Conservation (phyloP, 2,888 invertebrate genomes). For the Didymodactylos carnosus region DNA sequence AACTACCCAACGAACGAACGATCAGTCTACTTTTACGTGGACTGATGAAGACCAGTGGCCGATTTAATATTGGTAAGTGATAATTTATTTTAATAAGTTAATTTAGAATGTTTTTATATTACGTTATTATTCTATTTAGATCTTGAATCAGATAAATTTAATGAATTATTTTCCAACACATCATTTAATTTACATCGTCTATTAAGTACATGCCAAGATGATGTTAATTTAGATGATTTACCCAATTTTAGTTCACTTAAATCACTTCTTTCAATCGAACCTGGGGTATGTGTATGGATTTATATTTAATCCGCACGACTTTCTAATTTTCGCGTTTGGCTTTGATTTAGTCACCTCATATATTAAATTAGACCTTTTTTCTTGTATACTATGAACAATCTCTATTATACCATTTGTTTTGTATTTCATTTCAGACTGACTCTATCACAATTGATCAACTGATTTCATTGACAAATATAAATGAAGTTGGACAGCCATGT, state of each 20-base stretch:
- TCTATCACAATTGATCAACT: too few relatives aligned
- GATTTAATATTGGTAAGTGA: not conserved
- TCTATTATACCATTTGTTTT: too few relatives aligned
- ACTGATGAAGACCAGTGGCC: not conserved
- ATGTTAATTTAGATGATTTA: not conserved
- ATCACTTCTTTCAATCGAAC: not conserved
- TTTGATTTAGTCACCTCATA: too few relatives aligned
- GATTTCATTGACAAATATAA: too few relatives aligned
- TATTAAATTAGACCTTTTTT: too few relatives aligned
- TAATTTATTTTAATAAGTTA: not conserved
- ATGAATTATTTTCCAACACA: not conserved
- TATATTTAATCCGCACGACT: too few relatives aligned
- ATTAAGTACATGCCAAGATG: not conserved
- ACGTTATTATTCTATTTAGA: not conserved
- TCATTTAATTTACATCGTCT: not conserved
- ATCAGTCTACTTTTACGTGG: not conserved
- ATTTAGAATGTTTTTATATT: not conserved
- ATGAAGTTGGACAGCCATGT: too few relatives aligned
- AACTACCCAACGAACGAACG: not conserved
- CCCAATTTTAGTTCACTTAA: not conserved
- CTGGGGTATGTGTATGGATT: not conserved
- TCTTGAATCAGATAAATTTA: not conserved
- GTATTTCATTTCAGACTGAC: too few relatives aligned
- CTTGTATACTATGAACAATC: too few relatives aligned
- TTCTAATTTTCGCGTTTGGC: too few relatives aligned